A percentile compares a stretch with the other conserved stretches of the same genome.
Conservation (phyloP, 2,113 vertebrate species). For the Balaenoptera acutorostrata region DNA sequence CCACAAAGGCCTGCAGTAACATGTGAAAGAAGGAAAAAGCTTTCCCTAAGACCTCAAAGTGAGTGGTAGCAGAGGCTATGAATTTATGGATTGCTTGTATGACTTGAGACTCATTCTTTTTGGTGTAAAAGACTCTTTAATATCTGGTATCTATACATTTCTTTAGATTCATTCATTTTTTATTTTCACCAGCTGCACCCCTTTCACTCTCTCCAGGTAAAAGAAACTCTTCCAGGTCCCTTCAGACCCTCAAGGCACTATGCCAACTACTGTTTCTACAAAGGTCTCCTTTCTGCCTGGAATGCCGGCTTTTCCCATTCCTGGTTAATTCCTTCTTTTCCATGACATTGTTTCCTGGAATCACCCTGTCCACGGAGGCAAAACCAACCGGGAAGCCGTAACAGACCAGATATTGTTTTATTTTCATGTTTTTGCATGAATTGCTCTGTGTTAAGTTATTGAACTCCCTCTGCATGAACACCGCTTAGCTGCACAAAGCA, state of each 20-base stretch:
- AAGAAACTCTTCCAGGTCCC: not conserved
- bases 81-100: not conserved
- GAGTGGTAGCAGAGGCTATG: not conserved
- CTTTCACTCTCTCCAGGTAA: not conserved
- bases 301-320: not conserved
- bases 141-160: not conserved
- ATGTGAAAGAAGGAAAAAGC: not conserved
- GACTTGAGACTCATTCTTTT: not conserved
- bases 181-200: not conserved
- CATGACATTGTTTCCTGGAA: not conserved
- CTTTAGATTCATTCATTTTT: not conserved
- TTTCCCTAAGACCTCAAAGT: not conserved
- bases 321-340: not conserved
- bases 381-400: not conserved
- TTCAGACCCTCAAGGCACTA: not conserved
- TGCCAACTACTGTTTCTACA: not conserved
- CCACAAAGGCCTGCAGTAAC: not conserved
- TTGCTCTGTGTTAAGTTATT: not conserved
- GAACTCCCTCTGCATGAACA: not conserved
- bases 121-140: not conserved
- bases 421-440: not conserved
- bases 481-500: not conserved
- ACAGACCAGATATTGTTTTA: not conserved
- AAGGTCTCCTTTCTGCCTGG: not conserved
- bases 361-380: not conserved